phyloP scores from a whole-genome alignment of 2,113 vertebrate species.

The Felis chaus region DNA sequence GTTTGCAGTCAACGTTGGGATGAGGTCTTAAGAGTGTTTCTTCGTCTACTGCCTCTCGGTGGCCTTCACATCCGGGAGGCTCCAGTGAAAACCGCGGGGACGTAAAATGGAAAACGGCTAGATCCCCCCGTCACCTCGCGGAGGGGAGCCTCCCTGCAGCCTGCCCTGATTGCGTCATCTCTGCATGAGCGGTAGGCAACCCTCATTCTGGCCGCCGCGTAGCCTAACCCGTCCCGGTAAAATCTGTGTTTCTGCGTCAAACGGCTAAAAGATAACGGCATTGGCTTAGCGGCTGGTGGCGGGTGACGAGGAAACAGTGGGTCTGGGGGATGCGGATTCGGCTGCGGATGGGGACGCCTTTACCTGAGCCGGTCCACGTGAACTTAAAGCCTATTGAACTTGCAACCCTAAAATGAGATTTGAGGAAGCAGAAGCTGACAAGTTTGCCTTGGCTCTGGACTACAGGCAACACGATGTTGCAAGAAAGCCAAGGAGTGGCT shows the following conservation, averaged over 20 bases:
- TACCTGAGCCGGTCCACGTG: accelerated
- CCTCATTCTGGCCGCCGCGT: not conserved
- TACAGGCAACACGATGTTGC: not conserved
- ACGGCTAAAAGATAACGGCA: not conserved
- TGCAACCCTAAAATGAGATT: not conserved
- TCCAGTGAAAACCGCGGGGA: accelerated
- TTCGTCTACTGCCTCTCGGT: not conserved
- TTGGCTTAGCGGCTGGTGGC: not conserved
- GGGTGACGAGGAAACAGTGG: not conserved
- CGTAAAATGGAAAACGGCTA: accelerated
- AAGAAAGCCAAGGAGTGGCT: not conserved
- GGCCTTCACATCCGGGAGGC: accelerated
- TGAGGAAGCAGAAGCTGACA: not conserved
- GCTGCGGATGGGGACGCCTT: not conserved
- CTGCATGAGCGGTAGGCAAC: accelerated
- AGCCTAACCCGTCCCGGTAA: too few relatives aligned
- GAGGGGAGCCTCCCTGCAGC: not conserved
- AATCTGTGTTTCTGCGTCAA: not conserved
- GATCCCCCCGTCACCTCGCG: not conserved
- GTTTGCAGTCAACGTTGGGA: not conserved
- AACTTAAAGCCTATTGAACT: accelerated
- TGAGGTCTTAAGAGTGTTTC: not conserved
- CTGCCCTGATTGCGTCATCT: accelerated
- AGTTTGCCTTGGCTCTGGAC: not conserved
- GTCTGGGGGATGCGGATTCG: too few relatives aligned